phyloP scores from a whole-genome alignment of 1,140 invertebrate species.

The Drosophila murphyi region DNA sequence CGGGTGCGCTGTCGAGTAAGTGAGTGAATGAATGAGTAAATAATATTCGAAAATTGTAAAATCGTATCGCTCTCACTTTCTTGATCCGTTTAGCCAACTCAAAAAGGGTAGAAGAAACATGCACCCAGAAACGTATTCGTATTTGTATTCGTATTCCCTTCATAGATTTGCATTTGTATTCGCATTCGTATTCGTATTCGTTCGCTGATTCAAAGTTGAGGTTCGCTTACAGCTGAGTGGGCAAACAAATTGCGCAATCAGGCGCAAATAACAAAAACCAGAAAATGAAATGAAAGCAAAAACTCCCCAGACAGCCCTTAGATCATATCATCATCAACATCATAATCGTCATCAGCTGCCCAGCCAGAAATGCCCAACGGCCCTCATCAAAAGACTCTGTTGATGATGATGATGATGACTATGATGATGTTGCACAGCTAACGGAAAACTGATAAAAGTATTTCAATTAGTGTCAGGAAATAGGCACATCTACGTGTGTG shows the following conservation, averaged over 20 bases:
- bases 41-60: neutral
- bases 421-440: slow-evolving; percentile 19
- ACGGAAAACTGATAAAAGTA: slow-evolving; percentile 74
- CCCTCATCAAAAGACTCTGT: slow-evolving; percentile 2
- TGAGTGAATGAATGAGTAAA: neutral
- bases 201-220: slow-evolving; percentile 9
- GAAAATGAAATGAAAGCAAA: slow-evolving; percentile 55
- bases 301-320: slow-evolving; percentile 57
- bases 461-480: slow-evolving; percentile 78
- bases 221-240: slow-evolving; percentile 61
- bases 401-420: neutral
- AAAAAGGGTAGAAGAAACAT: neutral
- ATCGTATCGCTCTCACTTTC: slow-evolving; percentile 43
- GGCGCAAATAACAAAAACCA: slow-evolving; percentile 73
- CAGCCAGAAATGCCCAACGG: slow-evolving; percentile 20
- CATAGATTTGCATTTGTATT: slow-evolving; percentile 1
- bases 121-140: neutral
- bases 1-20: neutral
- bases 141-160: neutral
- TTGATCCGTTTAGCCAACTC: slow-evolving; percentile 33
- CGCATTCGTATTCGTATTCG: slow-evolving; percentile 9
- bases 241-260: slow-evolving; percentile 74
- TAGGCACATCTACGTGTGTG: slow-evolving; percentile 38
- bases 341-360: neutral
- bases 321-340: slow-evolving; percentile 61